These are phyloP conservation scores for Dryobates pubescens DNA, from an alignment of 2,797 vertebrate genomes.

Conservation along the genomic window DNA sequence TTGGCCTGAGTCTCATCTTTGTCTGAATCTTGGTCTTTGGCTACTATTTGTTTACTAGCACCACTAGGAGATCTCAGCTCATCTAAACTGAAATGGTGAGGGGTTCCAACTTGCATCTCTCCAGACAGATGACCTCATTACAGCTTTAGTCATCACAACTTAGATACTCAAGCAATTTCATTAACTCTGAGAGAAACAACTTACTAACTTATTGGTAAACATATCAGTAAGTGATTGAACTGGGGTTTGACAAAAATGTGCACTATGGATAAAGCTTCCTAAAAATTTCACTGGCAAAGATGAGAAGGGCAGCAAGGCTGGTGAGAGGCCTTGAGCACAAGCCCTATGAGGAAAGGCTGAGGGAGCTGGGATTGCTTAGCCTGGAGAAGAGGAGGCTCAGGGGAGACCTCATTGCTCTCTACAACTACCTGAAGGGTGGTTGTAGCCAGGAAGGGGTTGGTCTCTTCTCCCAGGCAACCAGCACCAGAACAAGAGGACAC, in stretches of 20 bases:
- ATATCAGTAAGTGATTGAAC: not conserved
- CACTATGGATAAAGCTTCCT: not conserved
- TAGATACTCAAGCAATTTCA: not conserved
- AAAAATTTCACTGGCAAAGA: not conserved
- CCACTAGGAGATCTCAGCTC: not conserved
- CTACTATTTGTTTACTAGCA: not conserved
- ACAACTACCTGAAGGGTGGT: too few relatives aligned
- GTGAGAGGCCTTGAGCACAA: too few relatives aligned
- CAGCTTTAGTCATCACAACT: not conserved
- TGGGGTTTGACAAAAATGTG: not conserved
- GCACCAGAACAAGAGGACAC: too few relatives aligned
- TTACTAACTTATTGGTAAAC: not conserved
- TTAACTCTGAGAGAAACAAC: not conserved
- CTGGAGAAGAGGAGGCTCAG: too few relatives aligned
- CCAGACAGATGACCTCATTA: not conserved
- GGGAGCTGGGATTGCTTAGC: too few relatives aligned
- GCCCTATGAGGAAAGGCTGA: too few relatives aligned
- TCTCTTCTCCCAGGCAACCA: too few relatives aligned
- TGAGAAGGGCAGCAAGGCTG: not conserved
- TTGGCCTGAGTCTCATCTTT: not conserved
- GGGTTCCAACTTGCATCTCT: constrained; percentile 1
- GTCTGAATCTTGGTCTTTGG: not conserved
- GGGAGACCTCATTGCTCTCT: too few relatives aligned
- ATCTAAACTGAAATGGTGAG: not conserved
- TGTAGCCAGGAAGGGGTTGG: too few relatives aligned